Conservation (phyloP, 2,797 vertebrate species). For the Eulemur mongoz region DNA sequence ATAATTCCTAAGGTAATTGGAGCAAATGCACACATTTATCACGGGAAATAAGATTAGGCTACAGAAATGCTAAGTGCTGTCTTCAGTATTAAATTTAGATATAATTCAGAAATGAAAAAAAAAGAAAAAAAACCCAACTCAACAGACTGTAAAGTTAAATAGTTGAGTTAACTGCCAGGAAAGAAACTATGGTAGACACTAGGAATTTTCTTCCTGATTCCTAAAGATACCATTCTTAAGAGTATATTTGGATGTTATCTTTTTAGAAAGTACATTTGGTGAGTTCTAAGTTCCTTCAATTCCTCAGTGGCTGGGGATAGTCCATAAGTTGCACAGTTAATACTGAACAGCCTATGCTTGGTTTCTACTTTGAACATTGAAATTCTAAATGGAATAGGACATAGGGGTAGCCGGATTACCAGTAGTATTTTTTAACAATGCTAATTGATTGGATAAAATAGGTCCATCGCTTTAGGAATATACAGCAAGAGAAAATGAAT, state of each 20-base stretch:
- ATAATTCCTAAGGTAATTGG: conserved; percentile 44
- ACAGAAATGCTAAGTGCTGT: conserved; percentile 22
- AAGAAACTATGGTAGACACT: neutral
- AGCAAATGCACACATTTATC: conserved; percentile 32
- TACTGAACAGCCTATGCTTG: neutral
- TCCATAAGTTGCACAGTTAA: neutral
- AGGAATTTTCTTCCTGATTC: neutral
- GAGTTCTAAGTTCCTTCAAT: neutral
- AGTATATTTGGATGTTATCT: neutral
- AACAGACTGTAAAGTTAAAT: neutral
- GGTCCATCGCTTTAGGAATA: neutral
- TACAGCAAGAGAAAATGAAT: conserved; percentile 4
- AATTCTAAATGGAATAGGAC: neutral
- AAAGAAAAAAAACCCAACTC: neutral
- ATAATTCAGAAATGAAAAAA: neutral
- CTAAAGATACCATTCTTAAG: neutral
- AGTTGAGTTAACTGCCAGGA: conserved; percentile 1
- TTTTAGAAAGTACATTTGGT: neutral
- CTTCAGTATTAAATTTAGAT: conserved; percentile 54
- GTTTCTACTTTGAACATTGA: neutral
- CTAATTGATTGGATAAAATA: neutral
- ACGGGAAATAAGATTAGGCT: conserved; percentile 25
- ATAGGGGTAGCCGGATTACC: neutral
- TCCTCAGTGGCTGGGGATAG: neutral
- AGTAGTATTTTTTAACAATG: neutral